Percentiles rank a stretch among this genome's conserved stretches.
These are phyloP conservation scores for Aphidoletes aphidimyza DNA, from an alignment of 2,888 invertebrate species.

Conservation along the genomic window DNA sequence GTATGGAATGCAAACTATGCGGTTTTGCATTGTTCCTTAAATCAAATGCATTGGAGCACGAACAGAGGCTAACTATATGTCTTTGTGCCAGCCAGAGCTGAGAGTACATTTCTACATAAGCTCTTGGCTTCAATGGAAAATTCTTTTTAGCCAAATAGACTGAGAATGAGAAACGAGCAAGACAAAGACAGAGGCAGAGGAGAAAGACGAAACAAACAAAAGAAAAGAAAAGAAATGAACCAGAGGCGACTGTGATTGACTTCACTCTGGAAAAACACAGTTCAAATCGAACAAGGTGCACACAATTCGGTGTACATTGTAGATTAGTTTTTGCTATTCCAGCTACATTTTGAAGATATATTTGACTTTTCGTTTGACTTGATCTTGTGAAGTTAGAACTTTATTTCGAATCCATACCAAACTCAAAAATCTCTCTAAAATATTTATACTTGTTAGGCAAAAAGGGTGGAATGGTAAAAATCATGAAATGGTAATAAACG, in stretches of 20 bases:
- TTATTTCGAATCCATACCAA: neutral
- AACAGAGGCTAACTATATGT: conserved; percentile 39
- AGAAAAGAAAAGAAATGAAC: too few relatives aligned
- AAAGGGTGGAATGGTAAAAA: too few relatives aligned
- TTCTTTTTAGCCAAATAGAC: conserved; percentile 5
- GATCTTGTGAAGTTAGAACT: neutral
- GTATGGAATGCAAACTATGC: conserved; percentile 38
- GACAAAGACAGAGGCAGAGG: too few relatives aligned
- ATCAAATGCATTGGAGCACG: conserved; percentile 34
- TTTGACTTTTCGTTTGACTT: neutral
- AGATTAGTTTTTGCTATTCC: neutral
- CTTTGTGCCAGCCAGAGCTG: neutral
- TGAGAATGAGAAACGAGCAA: neutral
- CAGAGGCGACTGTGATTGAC: neutral
- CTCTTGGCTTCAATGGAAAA: neutral
- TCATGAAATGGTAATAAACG: too few relatives aligned
- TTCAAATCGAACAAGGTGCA: neutral
- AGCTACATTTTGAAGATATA: neutral
- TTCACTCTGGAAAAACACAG: neutral
- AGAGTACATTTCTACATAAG: neutral
- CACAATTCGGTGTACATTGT: too few relatives aligned
- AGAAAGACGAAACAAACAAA: too few relatives aligned
- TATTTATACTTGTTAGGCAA: too few relatives aligned
- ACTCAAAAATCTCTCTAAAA: too few relatives aligned
- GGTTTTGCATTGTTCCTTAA: conserved; percentile 46